Evolutionary conservation across 1,140 invertebrate genomes (phyloP).

Genomic region (Drusus annulatus): DNA sequence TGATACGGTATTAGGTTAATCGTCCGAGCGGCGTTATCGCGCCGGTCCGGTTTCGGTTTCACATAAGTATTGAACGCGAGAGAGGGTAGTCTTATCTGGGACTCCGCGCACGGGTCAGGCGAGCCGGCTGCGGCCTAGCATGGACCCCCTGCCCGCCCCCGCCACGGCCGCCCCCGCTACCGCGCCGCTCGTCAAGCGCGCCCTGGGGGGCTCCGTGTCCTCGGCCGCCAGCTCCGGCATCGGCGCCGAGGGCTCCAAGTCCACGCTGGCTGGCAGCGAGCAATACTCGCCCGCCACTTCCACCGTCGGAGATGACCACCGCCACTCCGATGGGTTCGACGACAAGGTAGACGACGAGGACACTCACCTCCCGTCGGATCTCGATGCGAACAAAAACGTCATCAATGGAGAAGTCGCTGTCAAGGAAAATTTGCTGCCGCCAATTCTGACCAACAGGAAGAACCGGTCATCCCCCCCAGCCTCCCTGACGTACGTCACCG

Average conservation of each 20-base stretch:
- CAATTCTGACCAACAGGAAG: constrained; percentile 23
- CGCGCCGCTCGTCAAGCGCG: constrained; percentile 49
- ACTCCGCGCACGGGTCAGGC: constrained; percentile 1
- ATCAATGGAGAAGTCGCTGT: constrained; percentile 16
- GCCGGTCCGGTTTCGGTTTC: constrained; percentile 42
- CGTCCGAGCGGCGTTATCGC: background rate
- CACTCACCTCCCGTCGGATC: constrained; percentile 39
- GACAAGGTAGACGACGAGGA: constrained; percentile 58
- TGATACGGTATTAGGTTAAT: constrained; percentile 45
- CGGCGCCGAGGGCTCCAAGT: constrained; percentile 50
- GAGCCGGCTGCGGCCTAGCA: constrained; percentile 62
- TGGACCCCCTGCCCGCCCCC: constrained; percentile 62
- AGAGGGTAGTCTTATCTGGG: constrained; percentile 7
- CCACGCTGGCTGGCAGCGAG: constrained; percentile 44
- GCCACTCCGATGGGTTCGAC: constrained; percentile 57
- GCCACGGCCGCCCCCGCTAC: constrained; percentile 48
- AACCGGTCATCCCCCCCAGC: constrained; percentile 25
- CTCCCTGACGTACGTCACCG: constrained; percentile 38
- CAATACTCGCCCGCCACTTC: constrained; percentile 62
- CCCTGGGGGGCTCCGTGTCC: constrained; percentile 3
- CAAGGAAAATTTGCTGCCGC: constrained; percentile 25
- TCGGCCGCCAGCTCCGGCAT: constrained; percentile 62
- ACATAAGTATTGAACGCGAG: background rate
- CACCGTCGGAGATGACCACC: constrained; percentile 61
- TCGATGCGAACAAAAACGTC: constrained; percentile 54